A percentile compares a stretch with the other conserved stretches of the same genome.
Evolutionary conservation across 1,140 invertebrate species (phyloP).

Genomic region (Drosophila lacteicornis): DNA sequence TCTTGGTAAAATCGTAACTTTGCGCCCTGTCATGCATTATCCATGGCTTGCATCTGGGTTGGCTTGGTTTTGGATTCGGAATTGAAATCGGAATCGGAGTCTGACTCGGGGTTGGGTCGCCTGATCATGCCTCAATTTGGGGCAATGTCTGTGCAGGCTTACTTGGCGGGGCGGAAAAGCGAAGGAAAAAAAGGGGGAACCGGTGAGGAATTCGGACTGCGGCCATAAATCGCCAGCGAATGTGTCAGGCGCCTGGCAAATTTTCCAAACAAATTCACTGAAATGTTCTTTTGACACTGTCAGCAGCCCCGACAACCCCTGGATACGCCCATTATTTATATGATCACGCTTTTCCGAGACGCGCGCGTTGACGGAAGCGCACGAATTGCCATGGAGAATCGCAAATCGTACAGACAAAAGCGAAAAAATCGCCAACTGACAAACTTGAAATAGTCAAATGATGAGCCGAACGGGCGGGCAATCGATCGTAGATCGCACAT

Average conservation of each 20-base stretch:
- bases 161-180: slow-evolving; percentile 24
- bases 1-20: slow-evolving; percentile 38
- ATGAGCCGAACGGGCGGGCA: slow-evolving; percentile 35
- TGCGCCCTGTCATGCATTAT: slow-evolving; percentile 40
- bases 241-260: slow-evolving; percentile 66
- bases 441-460: slow-evolving; percentile 52
- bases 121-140: slow-evolving; percentile 62
- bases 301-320: slow-evolving; percentile 22
- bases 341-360: slow-evolving; percentile 49
- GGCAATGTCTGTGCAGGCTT: slow-evolving; percentile 72
- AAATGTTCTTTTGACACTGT: slow-evolving; percentile 74
- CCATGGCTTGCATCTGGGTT: slow-evolving; percentile 43
- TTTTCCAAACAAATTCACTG: slow-evolving; percentile 64
- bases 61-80: slow-evolving; percentile 14
- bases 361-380: slow-evolving; percentile 66
- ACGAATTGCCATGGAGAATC: slow-evolving; percentile 54
- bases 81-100: slow-evolving; percentile 2
- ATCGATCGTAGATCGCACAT: slow-evolving; percentile 23
- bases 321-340: slow-evolving; percentile 19
- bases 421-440: slow-evolving; percentile 25
- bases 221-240: slow-evolving; percentile 63
- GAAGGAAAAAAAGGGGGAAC: slow-evolving; percentile 12
- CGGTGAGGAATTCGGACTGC: slow-evolving; percentile 25
- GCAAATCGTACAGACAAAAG: slow-evolving; percentile 43
- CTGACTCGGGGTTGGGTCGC: slow-evolving; percentile 40